These are phyloP conservation scores for Ceryle rudis DNA, from an alignment of 2,797 vertebrate genomes.

Conservation along the genomic window DNA sequence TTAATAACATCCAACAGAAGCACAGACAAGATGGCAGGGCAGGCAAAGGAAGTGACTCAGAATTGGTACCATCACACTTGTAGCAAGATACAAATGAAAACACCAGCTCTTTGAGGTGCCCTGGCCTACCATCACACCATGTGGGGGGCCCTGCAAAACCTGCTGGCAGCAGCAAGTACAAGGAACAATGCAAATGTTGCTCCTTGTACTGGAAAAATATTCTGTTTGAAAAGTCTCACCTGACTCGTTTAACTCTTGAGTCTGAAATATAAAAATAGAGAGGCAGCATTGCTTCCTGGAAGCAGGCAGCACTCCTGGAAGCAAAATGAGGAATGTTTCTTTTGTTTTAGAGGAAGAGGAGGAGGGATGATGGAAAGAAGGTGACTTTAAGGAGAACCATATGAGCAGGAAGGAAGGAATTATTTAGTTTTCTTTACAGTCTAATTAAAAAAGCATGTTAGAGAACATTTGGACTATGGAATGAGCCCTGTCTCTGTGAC, in stretches of 20 bases:
- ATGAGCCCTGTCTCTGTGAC: not conserved
- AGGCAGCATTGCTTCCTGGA: not conserved
- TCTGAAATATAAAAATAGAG: not conserved
- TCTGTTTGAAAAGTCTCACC: not conserved
- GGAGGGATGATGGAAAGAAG: not conserved
- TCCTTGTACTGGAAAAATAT: not conserved
- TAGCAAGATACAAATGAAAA: not conserved
- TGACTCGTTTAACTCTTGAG: not conserved
- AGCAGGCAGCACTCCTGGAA: not conserved
- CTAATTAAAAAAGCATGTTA: not conserved
- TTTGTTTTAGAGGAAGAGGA: not conserved
- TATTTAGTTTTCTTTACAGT: not conserved
- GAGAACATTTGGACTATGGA: not conserved
- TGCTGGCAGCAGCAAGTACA: not conserved
- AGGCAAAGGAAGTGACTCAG: not conserved
- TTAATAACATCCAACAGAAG: not conserved
- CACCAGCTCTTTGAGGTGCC: not conserved
- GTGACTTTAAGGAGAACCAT: not conserved
- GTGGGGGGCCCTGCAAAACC: not conserved
- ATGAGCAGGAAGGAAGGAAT: not conserved
- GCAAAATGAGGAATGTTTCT: not conserved
- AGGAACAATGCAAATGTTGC: not conserved
- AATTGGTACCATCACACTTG: not conserved
- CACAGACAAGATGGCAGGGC: not conserved
- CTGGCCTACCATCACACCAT: not conserved